These are phyloP conservation scores for Coturnix japonica DNA, from an alignment of 2,113 vertebrate genomes.

Conservation along the genomic window DNA sequence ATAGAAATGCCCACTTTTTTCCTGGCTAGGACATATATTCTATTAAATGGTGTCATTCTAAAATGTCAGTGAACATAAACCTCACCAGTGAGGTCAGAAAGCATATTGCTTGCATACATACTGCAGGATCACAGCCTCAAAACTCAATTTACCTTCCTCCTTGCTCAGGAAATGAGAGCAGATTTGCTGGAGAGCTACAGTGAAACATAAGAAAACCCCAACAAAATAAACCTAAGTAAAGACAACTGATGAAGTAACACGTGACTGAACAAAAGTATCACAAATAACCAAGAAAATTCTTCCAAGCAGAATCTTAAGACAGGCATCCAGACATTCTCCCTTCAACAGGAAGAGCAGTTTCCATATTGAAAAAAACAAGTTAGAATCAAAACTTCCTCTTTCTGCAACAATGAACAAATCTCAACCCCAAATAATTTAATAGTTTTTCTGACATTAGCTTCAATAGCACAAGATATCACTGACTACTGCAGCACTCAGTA, in stretches of 20 bases:
- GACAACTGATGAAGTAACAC: background rate
- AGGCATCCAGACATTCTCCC: background rate
- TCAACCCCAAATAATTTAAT: background rate
- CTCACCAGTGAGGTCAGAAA: background rate
- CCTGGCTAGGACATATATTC: conserved; percentile 46
- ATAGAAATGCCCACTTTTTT: conserved; percentile 50
- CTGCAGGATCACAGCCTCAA: background rate
- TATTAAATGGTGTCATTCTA: background rate
- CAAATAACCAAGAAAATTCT: background rate
- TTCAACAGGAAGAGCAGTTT: conserved; percentile 30
- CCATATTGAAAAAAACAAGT: conserved; percentile 11
- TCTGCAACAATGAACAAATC: conserved; percentile 25
- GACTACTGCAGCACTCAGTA: background rate
- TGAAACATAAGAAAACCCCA: conserved; percentile 7
- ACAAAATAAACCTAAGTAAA: background rate
- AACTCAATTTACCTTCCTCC: background rate
- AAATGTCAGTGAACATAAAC: conserved; percentile 5
- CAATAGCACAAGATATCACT: background rate
- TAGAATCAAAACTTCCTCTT: conserved; percentile 3
- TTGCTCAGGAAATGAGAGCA: conserved; percentile 45
- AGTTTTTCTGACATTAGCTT: conserved; percentile 12
- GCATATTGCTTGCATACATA: background rate
- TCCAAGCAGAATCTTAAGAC: background rate
- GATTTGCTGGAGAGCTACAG: conserved; percentile 30
- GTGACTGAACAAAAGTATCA: conserved; percentile 19